Evolutionary conservation across 2,888 invertebrate species (phyloP), one percentile per base, ranked within the genome.

Genomic region (Mythimna loreyi): DNA sequence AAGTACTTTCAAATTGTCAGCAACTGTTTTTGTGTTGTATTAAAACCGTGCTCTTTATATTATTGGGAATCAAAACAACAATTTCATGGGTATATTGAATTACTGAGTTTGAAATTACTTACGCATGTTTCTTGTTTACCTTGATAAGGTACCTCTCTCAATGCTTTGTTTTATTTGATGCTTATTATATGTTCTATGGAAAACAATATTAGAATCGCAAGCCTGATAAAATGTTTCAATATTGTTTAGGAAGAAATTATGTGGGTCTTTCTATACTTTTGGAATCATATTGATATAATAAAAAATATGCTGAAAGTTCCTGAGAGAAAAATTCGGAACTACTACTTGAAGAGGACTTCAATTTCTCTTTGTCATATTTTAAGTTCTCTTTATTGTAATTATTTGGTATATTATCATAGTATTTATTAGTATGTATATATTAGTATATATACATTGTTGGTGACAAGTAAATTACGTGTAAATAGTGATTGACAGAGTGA

Each of bases 1-100:
- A 58, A 47, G 53, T 64, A 33, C 61, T 67, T 68, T 28, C 45
- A 36, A 55, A 49, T 67, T 62, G 58, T n/a, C 28, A 9, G 21
- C 65, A 66, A 72, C 68, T 72, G 78, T 58, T 76, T 75, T 73
- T 56, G 50, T 60, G 52, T 67, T 70, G 75, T 19, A 53, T 63
- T 66, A 49, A 16, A 67, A 60, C 50, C 23, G 23, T 50, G 40
- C 64, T 58, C 36, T 57, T 49, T 55, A 30, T 23, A 50, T 43
- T 47, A 50, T 47, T 47, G 30, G 33, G 70, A 63, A 61, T 47
- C 25, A 49, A 23, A 33, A 50, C 33, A 53, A 19, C 36, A 75
- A 80, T 79, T 78, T 62, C 30, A 63, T 11, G 45, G 55, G 16
- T 57, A 55, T 67, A 80, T 80, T 47, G 61, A 67, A 71, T 80